Evolutionary conservation across 2,113 vertebrate genomes (phyloP).

Genomic region (Mesocricetus auratus): DNA sequence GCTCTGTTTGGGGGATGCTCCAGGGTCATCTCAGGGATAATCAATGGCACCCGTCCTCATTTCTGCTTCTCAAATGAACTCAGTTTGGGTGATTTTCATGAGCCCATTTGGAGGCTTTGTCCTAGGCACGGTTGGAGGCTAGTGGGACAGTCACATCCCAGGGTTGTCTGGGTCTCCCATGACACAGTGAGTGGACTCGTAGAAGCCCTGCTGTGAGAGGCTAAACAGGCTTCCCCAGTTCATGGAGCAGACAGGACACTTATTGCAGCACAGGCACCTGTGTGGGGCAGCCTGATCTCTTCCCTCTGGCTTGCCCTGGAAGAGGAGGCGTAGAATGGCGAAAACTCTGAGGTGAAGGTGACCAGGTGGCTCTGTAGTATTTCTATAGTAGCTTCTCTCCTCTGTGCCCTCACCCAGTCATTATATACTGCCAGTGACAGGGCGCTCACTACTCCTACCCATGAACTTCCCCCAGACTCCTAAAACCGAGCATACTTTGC

Average conservation of each 20-base stretch:
- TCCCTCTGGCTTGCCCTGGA: background rate
- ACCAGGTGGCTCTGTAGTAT: background rate
- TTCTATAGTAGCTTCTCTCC: background rate
- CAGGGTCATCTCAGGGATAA: slow-evolving; percentile 34
- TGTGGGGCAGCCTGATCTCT: background rate
- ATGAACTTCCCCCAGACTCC: background rate
- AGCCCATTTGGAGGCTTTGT: slow-evolving; percentile 59
- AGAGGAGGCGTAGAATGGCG: background rate
- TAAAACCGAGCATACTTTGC: background rate
- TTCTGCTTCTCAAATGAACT: slow-evolving; percentile 69
- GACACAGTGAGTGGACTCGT: background rate
- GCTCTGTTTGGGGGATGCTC: slow-evolving; percentile 42
- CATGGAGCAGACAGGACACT: background rate
- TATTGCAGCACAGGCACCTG: background rate
- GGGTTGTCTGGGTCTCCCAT: background rate
- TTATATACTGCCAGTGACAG: background rate
- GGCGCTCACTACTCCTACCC: background rate
- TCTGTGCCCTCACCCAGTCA: background rate
- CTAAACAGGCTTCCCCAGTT: background rate
- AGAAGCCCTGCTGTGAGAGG: background rate
- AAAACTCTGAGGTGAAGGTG: background rate
- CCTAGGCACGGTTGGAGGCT: background rate
- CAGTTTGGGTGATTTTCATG: slow-evolving; percentile 62
- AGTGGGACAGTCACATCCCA: background rate
- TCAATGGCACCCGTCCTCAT: slow-evolving; percentile 42